phyloP scores from a whole-genome alignment of 2,113 vertebrate species.

The Lophius piscatorius region DNA sequence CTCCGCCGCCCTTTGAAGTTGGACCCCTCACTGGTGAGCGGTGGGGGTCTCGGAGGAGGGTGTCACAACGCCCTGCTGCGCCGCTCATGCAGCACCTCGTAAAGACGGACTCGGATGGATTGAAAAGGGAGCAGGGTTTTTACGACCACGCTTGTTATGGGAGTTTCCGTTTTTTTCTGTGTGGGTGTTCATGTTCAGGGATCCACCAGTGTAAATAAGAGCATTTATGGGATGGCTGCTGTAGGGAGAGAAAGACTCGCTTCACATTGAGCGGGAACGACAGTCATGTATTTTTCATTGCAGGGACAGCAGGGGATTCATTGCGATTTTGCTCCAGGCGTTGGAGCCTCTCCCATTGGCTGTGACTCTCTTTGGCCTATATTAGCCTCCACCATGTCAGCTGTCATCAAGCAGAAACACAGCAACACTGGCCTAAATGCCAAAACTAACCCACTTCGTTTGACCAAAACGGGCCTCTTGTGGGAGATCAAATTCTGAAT shows the following conservation, averaged over 20 bases:
- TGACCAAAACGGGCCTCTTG: background rate
- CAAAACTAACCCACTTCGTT: background rate
- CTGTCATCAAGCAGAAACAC: background rate
- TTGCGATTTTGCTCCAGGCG: conserved; percentile 53
- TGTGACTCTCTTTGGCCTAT: conserved; percentile 43
- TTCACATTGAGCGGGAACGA: conserved; percentile 42
- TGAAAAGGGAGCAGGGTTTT: conserved; percentile 23
- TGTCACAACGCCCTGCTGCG: conserved; percentile 17
- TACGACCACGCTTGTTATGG: conserved; percentile 31
- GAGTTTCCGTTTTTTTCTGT: conserved; percentile 27
- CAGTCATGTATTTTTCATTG: conserved; percentile 70
- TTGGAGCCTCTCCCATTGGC: conserved; percentile 22
- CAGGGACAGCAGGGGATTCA: conserved; percentile 44
- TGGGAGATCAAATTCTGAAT: background rate
- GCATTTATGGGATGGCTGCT: conserved; percentile 24
- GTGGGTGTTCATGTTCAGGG: conserved; percentile 27
- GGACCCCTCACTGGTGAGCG: conserved; percentile 36
- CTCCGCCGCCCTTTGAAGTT: conserved; percentile 67
- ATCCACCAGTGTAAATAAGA: conserved; percentile 34
- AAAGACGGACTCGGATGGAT: conserved; percentile 18
- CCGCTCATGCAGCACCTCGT: conserved; percentile 27
- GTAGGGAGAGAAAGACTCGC: conserved; percentile 35
- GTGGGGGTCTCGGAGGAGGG: conserved; percentile 60
- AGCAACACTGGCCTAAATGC: background rate
- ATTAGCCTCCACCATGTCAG: conserved; percentile 38